Evolutionary conservation across 1,140 invertebrate species (phyloP), one percentile per base, ranked within the genome.

Genomic region (Zaprionus ghesquierei): DNA sequence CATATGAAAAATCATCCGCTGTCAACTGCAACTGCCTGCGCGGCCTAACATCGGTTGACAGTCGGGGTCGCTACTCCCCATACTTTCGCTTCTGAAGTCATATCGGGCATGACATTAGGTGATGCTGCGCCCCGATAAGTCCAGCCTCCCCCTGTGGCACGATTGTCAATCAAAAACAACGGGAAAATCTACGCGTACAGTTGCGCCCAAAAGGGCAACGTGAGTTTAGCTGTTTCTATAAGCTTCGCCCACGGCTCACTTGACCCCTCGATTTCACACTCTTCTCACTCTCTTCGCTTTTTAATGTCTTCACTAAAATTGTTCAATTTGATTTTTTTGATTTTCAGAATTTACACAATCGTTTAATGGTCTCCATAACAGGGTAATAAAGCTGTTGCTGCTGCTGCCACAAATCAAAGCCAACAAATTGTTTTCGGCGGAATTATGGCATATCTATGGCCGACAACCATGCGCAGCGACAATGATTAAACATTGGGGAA

Each of bases 401-500:
- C 55, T 69, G 55, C 18, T 68, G 44, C 63, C 69, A 69, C 51
- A 85, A 86, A 81, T 81, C 75, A 86, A 81, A 74, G 61, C 71
- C 69, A 77, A 87, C 76, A 87, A 87, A 89, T 87, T 89, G 76
- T 89, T 82, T 87, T 87, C 76, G 77, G 68, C 76, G 73, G 84
- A 87, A 82, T 82, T 89, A 89, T 87, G 82, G 84, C 76, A 79
- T 75, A 75, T 82, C 79, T 74, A 79, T 75, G 66, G 75, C 51
- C 59, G 33, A 49, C 46, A 41, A 72, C 49, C 71, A 79, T 79
- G 49, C 66, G 46, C 55, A 69, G 59, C 79, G 82, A 87, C 84
- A 87, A 87, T 87, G 82, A 87, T 87, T 87, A 87, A 87, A 87
- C 79, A 87, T 82, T 74, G 71, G 38, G 56, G 78, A n/a, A 79